Evolutionary conservation across 1,140 invertebrate genomes (phyloP).

Genomic region (Dermatophagoides farinae): DNA sequence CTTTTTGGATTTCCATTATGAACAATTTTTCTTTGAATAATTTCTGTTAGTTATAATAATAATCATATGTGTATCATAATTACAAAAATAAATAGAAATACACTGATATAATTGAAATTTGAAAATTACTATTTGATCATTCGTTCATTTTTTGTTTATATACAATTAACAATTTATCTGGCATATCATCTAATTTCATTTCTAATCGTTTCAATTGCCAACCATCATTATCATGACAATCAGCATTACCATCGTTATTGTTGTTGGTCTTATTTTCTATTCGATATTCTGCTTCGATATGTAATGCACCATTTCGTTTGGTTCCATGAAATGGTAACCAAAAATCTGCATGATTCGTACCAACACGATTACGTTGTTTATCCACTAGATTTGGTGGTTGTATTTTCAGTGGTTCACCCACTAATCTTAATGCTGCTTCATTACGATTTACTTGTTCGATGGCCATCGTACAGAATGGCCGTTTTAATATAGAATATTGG

Average conservation of each 20-base stretch:
- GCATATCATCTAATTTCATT: not conserved
- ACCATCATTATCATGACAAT: no score
- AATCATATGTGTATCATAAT: no score
- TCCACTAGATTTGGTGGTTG: not conserved
- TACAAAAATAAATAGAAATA: not conserved
- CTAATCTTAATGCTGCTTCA: not conserved
- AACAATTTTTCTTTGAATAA: not conserved
- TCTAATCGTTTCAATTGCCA: not conserved
- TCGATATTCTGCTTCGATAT: constrained; percentile 3
- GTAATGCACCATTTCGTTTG: not conserved
- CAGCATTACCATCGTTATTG: not conserved
- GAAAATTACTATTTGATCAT: not conserved
- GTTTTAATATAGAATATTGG: not conserved
- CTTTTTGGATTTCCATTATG: not conserved
- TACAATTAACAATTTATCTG: constrained; percentile 3
- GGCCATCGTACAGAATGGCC: not conserved
- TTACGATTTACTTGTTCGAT: not conserved
- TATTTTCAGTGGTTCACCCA: not conserved
- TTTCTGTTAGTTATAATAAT: not conserved
- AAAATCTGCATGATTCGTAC: not conserved
- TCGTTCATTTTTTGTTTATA: not conserved
- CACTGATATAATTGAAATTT: not conserved
- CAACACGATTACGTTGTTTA: not conserved
- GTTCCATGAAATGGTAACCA: not conserved
- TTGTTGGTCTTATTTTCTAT: not conserved